phyloP scores from a whole-genome alignment of 2,888 invertebrate genomes.

The Penaeus monodon region DNA sequence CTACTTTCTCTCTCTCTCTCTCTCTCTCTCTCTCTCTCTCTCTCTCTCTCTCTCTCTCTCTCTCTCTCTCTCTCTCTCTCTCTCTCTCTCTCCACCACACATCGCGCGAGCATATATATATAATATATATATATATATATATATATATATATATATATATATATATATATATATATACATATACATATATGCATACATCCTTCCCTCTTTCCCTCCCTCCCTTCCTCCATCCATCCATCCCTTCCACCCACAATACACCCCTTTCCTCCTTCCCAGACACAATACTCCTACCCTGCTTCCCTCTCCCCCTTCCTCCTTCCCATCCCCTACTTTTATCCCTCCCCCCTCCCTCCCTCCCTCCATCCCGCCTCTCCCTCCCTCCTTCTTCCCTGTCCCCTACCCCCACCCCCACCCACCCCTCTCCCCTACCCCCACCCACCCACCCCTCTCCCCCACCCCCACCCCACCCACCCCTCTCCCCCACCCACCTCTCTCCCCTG shows the following conservation, averaged over 20 bases:
- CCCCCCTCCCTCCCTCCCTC: background rate
- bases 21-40: background rate
- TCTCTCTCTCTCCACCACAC: background rate
- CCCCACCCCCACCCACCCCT: background rate
- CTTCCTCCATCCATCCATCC: background rate
- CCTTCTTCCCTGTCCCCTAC: background rate
- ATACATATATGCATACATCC: background rate
- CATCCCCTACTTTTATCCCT: conserved; percentile 2
- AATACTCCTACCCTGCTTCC: too few species aligned
- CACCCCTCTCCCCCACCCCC: background rate
- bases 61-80: conserved; percentile 4
- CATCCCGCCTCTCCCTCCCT: too few species aligned
- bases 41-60: background rate
- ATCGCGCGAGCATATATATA: too few species aligned
- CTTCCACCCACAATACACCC: too few species aligned
- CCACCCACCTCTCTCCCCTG: background rate
- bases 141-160: too few species aligned
- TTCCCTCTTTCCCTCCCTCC: background rate
- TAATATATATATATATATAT: too few species aligned
- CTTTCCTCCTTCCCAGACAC: too few species aligned
- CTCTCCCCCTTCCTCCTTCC: background rate
- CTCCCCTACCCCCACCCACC: background rate
- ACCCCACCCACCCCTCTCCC: background rate
- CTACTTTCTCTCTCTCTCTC: background rate
- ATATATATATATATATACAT: too few species aligned